phyloP scores from a whole-genome alignment of 92 coral and sea anemone genomes.

The Epizoanthus stellaris region DNA sequence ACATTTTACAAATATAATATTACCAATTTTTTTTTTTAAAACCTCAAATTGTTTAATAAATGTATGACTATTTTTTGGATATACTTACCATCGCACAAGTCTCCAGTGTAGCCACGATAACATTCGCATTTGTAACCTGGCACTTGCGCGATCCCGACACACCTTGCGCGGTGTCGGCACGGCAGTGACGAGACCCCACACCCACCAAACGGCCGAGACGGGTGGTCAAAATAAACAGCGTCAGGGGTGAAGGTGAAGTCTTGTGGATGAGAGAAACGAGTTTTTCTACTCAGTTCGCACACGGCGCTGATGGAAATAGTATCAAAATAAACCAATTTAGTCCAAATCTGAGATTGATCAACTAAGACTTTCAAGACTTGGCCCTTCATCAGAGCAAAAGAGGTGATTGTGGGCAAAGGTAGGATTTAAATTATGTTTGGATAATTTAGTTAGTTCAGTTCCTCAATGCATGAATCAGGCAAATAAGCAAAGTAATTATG shows the following conservation, averaged over 20 bases:
- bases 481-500: too few relatives aligned
- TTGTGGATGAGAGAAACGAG: conserved; percentile 61
- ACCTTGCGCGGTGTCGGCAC: conserved; percentile 71
- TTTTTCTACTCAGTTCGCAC: conserved; percentile 73
- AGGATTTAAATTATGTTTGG: too few relatives aligned
- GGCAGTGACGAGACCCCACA: conserved; percentile 69
- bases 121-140: conserved; percentile 81
- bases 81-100: conserved; percentile 65
- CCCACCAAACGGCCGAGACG: conserved; percentile 78
- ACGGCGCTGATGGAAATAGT: not conserved
- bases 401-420: too few relatives aligned
- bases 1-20: not conserved
- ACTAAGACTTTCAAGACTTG: too few relatives aligned
- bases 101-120: conserved; percentile 67
- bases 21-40: too few relatives aligned
- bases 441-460: too few relatives aligned
- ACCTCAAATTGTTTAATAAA: too few relatives aligned
- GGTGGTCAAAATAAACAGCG: conserved; percentile 73
- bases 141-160: conserved; percentile 65
- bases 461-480: too few relatives aligned
- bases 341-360: too few relatives aligned
- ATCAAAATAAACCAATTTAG: too few relatives aligned
- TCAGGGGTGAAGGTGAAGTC: conserved; percentile 58
- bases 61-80: not conserved
- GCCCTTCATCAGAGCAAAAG: too few relatives aligned